These are phyloP conservation scores for Choloepus hoffmanni DNA, from an alignment of 2,113 vertebrate genomes.

Conservation along the genomic window DNA sequence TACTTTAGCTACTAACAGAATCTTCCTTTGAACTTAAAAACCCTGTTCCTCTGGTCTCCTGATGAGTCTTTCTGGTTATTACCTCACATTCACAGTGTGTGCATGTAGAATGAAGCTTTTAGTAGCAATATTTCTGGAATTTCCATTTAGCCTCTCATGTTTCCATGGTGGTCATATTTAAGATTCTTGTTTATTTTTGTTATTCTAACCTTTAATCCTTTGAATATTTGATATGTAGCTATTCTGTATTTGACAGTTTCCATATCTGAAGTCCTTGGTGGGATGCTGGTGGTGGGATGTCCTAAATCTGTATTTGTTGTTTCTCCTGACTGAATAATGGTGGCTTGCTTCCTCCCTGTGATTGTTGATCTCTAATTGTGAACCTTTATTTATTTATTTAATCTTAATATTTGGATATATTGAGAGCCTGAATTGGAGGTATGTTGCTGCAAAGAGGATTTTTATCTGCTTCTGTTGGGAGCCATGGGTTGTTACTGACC, in stretches of 20 bases:
- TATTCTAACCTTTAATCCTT: neutral
- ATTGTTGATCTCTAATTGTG: neutral
- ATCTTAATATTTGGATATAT: conserved; percentile 6
- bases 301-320: neutral
- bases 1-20: neutral
- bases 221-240: conserved; percentile 32
- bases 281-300: no score
- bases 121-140: neutral
- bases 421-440: neutral
- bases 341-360: neutral
- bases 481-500: neutral
- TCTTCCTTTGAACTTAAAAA: conserved; percentile 39
- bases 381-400: neutral
- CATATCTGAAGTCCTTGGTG: neutral
- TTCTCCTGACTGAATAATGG: neutral
- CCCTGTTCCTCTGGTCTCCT: neutral
- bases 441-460: conserved; percentile 11
- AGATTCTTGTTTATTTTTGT: conserved; percentile 27
- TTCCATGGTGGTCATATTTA: neutral
- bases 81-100: neutral
- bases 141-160: conserved; percentile 49
- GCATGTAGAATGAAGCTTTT: neutral
- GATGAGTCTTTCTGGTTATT: neutral
- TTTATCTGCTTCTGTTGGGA: conserved; percentile 13
- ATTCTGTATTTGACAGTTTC: neutral